Percentiles rank a stretch among this genome's conserved stretches.
phyloP scores from a whole-genome alignment of 2,797 vertebrate species.

The Cichlasoma orientale region DNA sequence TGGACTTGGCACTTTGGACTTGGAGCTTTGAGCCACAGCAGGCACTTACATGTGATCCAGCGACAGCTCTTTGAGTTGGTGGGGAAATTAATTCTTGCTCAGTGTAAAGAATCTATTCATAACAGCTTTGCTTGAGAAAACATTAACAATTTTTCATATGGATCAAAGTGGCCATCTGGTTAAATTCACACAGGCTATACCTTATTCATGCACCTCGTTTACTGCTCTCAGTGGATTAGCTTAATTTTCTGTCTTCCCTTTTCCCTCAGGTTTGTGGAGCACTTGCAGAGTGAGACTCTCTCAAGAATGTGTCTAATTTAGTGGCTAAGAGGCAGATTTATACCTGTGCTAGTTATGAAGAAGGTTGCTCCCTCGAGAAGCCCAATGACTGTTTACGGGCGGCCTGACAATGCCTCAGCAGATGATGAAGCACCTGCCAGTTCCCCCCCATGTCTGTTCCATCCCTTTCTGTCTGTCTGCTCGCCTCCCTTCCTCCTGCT shows the following conservation, averaged over 20 bases:
- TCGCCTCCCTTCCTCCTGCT: conserved; percentile 52
- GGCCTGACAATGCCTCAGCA: conserved; percentile 79
- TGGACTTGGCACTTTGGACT: conserved; percentile 48
- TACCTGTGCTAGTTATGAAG: conserved; percentile 87
- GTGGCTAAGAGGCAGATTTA: conserved; percentile 88
- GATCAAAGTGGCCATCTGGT: conserved; percentile 74
- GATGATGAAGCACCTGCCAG: conserved; percentile 84
- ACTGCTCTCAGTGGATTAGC: conserved; percentile 58
- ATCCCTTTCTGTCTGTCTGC: conserved; percentile 68
- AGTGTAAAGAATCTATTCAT: conserved; percentile 70
- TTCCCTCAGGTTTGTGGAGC: conserved; percentile 67
- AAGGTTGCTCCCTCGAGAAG: conserved; percentile 84
- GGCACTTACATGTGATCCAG: conserved; percentile 60
- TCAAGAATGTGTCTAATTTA: conserved; percentile 84
- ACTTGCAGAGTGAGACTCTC: conserved; percentile 70
- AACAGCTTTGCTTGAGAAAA: conserved; percentile 60
- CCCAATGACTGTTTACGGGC: conserved; percentile 83
- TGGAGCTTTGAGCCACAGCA: conserved; percentile 59
- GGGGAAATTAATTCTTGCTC: conserved; percentile 60
- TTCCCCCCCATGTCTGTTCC: conserved; percentile 58
- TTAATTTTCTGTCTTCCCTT: conserved; percentile 60
- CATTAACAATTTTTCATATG: conserved; percentile 55
- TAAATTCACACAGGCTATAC: conserved; percentile 58
- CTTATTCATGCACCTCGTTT: conserved; percentile 56
- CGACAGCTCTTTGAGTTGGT: conserved; percentile 63